These are phyloP conservation scores for Parazoanthus swiftii DNA, from an alignment of 92 coral and sea anemone species.

Conservation along the genomic window DNA sequence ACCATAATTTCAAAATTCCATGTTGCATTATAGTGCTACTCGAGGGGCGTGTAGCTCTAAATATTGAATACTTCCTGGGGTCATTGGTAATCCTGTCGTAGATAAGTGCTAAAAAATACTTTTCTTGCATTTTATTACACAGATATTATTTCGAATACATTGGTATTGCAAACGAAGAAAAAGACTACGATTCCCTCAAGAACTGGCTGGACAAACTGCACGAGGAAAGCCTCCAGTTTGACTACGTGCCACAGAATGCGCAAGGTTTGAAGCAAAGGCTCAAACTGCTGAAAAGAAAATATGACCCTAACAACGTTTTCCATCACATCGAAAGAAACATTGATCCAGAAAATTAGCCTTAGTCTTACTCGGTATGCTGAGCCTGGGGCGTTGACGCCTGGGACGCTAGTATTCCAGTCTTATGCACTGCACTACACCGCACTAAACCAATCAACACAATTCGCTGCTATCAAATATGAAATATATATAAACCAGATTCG, in stretches of 20 bases:
- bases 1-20: no score
- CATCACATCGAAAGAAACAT: constrained; percentile 38
- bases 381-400: no score
- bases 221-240: constrained; percentile 15
- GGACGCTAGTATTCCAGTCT: no score
- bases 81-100: no score
- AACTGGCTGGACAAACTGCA: constrained; percentile 26
- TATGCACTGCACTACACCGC: no score
- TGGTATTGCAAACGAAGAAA: constrained; percentile 35
- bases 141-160: constrained; percentile 38
- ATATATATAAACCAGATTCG: no score
- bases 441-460: no score
- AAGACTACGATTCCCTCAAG: constrained; percentile 22
- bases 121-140: not conserved
- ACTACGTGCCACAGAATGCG: constrained; percentile 6
- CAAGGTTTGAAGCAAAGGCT: constrained; percentile 12
- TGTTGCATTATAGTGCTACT: no score
- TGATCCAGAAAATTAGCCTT: constrained; percentile 14
- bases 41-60: no score
- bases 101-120: not conserved
- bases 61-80: no score
- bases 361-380: no score
- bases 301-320: constrained; percentile 35
- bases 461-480: no score
- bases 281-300: constrained; percentile 17